Evolutionary conservation across 2,797 vertebrate genomes (phyloP), one percentile per base, ranked within the genome.

Genomic region (Chloroceryle inda): DNA sequence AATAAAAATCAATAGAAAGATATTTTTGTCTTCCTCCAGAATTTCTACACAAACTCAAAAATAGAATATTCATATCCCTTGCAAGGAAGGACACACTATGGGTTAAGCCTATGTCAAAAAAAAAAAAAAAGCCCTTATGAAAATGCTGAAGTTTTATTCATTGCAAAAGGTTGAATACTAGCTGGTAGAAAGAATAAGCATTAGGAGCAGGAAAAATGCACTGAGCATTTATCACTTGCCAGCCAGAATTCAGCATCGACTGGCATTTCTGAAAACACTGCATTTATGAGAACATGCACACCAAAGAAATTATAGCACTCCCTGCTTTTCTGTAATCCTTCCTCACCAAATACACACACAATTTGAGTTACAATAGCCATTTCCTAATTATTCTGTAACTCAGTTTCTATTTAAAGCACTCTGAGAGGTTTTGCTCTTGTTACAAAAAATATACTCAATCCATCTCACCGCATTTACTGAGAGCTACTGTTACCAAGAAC

Each of bases 311-410:
- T 37, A 73, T 4, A 87, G 55, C 21, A 37, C 52, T 82, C 38
- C 23, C 16, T 4, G 5, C 35, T 26, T 26, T 52, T 45, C 77
- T 59, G 5, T 45, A 83, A 77, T 80, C 45, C 80, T 85, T 76
- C 63, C 37, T 94, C 64, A 94, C 56, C 67, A 92, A 63, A 81
- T 40, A 88, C 31, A 81, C 20, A 29, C 18, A 71, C 4, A 42
- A 40, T 52, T 26, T 85, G 55, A 67, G 72, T 56, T 77, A 35
- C n/a, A 94, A 80, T 29, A 85, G 27, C 37, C 12, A 77, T 77
- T 89, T 85, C 26, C 68, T 92, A 91, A 88, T 91, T 91, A 88
- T 77, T 73, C 81, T 67, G 20, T 67, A 71, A 67, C 49, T 91
- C 24, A 7, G 49, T 52, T 92, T 87, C 68, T 91, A 71, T 94